Conservation (phyloP, 1,140 invertebrate species). For the Drosophila saltans region DNA sequence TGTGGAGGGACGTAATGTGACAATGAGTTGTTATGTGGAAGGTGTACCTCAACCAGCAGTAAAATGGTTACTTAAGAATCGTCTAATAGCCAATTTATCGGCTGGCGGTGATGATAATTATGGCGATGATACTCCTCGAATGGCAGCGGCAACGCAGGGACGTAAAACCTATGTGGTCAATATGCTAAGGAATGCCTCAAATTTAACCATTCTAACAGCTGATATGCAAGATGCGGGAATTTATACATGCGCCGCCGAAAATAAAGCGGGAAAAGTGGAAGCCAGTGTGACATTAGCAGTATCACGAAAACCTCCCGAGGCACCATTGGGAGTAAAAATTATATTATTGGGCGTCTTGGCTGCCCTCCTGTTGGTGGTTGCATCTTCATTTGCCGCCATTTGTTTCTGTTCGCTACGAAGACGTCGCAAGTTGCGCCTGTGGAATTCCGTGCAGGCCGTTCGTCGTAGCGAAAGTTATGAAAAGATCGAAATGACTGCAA, state of each 20-base stretch:
- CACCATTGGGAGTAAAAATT: conserved; percentile 84
- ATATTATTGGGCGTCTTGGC: conserved; percentile 85
- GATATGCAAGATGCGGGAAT: conserved; percentile 89
- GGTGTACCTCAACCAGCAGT: conserved; percentile 88
- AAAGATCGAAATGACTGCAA: conserved; percentile 88
- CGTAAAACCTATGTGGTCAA: conserved; percentile 84
- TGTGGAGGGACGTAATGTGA: conserved; percentile 89
- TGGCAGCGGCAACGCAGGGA: conserved; percentile 77
- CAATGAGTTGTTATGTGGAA: conserved; percentile 88
- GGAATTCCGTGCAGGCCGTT: conserved; percentile 76
- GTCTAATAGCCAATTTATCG: conserved; percentile 78
- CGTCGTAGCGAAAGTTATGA: conserved; percentile 87
- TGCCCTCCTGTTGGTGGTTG: conserved; percentile 85
- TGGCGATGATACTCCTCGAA: conserved; percentile 52
- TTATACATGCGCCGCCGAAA: conserved; percentile 90
- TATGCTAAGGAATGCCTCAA: conserved; percentile 85
- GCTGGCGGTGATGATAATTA: conserved; percentile 47
- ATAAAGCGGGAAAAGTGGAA: conserved; percentile 89
- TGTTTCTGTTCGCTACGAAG: conserved; percentile 85
- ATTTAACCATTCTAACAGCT: conserved; percentile 88
- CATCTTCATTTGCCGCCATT: conserved; percentile 86
- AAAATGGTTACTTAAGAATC: conserved; percentile 84
- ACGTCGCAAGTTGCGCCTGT: conserved; percentile 78
- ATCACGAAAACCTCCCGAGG: conserved; percentile 84
- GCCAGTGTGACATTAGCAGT: conserved; percentile 88